Percentiles rank a stretch among this genome's conserved stretches.
Conservation (phyloP, 92 coral and sea anemone genomes). For the Palythoa caribaeorum region DNA sequence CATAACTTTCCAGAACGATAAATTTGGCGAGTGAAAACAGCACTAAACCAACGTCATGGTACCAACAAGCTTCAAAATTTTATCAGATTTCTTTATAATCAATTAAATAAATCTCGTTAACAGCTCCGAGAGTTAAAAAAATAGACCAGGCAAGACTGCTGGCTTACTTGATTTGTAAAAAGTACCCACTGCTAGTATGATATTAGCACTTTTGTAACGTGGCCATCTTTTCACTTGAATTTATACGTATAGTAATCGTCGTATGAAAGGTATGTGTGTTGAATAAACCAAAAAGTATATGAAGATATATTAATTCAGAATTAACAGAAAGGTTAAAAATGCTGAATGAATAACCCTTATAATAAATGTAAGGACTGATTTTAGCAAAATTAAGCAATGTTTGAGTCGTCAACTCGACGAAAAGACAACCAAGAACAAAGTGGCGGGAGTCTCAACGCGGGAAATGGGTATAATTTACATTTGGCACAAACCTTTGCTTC, state of each 20-base stretch:
- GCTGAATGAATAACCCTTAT: not conserved
- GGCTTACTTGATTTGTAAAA: not conserved
- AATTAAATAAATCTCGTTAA: constrained; percentile 19
- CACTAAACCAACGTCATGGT: not conserved
- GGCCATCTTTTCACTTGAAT: not conserved
- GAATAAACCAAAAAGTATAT: not conserved
- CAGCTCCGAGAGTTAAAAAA: not conserved
- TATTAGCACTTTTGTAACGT: not conserved
- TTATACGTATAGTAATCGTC: not conserved
- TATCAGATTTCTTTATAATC: constrained; percentile 1
- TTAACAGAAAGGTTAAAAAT: not conserved
- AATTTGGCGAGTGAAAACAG: not conserved
- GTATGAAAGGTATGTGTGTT: not conserved
- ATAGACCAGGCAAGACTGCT: not conserved
- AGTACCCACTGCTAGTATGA: not conserved
- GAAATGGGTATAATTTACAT: constrained; percentile 53
- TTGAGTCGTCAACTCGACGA: not conserved
- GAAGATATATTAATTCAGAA: not conserved
- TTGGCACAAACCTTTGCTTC: constrained; percentile 60
- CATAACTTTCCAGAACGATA: not conserved
- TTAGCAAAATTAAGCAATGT: not conserved
- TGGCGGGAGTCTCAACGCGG: constrained; percentile 72
- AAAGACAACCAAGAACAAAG: constrained; percentile 12
- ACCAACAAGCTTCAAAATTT: not conserved
- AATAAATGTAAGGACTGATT: not conserved